Base-by-base conservation (phyloP, 1,140 invertebrate genomes). In the Aradophagus sp. region DNA sequence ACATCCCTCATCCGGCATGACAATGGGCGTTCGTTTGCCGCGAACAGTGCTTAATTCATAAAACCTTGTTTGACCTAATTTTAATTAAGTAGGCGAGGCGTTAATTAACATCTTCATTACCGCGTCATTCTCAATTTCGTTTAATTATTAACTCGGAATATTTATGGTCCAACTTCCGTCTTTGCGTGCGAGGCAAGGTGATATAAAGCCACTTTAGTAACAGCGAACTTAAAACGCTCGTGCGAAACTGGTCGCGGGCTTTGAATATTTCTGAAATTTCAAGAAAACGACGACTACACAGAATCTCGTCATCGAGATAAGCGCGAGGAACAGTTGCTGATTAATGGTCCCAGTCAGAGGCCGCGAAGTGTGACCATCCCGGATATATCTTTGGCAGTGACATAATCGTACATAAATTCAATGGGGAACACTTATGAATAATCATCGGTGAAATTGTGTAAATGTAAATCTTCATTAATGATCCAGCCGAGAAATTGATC, bases 101-200 rank as follows among this genome's bases (percentile, higher is more conserved):
- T 62, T 56, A 58, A 66, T 61, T 61, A 65, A 59, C 61, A 55
- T 36, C 55, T 59, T 61, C 55, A 55, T 68, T 55, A 59, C 19
- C 26, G 20, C 47, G 48, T 65, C 45, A 59, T 53, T 39, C 48
- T 45, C 59, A 56, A 65, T 70, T 58, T 45, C 32, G 29, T 32
- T 58, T 53, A 50, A 65, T 65, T 55, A 63, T 59, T 56, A 63
- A 53, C 42, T 50, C 31, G 5, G 39, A 15, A 47, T 71, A 65
- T 71, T 65, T 59, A 71, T 59, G 35, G 29, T 20, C 52, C 5
- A 59, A 65, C 59, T 71, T 71, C 39, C 53, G 52, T 47, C 67
- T 63, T 56, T 34, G 31, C 34, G 44, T 42, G 13, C 52, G 39
- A n/a, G 56, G 58, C 59, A 35, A 65, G 45, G 45, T 59, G 59